Evolutionary conservation across 2,797 vertebrate species (phyloP), one percentile per base, ranked within the genome.

Genomic region (Pachyuromys duprasi): DNA sequence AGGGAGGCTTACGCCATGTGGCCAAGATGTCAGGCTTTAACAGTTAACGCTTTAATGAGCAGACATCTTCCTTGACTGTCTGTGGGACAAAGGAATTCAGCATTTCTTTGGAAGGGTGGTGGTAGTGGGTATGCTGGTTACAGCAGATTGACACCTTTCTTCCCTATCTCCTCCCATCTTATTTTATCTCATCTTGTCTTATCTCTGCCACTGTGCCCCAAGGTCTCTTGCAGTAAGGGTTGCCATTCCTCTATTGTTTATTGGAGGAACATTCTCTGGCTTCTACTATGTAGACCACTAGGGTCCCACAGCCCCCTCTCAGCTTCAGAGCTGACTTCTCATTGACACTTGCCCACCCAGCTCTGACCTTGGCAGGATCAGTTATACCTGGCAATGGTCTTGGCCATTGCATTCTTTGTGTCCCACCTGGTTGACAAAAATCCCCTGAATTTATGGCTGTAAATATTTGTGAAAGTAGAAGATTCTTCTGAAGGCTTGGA

Each of bases 1-100:
- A 98, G 89, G 97, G 89, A 88, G 83, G 95, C 96, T 97, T 81
- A 95, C 96, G 95, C 92, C 97, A 97, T 98, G 83, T 98, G 97
- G 97, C 98, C 97, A 98, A 97, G 97, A 97, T 97, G 97, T 97
- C 97, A 95, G 97, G 97, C 98, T 98, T 98, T 97, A 97, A 97
- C 97, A 97, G 97, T 81, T 90, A 97, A 96, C 95, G 91, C 97
- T 98, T 97, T 97, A 96, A 94, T 97, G 98, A 97, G 96, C 95
- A 96, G 91, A 97, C 96, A 94, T 94, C 97, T 97, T 98, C 97
- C 98, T 98, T 95, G 98, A 92, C 89, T 82, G 96, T 95, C 96
- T 62, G 89, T 78, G 93, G 95, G 39, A 31, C 62, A 65, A 36
- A 81, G 28, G 87, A 57, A 95, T 93, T 92, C 69, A 62, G 36